These are phyloP conservation scores for Drosophila rufa DNA, from an alignment of 1,140 invertebrate genomes.

Conservation along the genomic window DNA sequence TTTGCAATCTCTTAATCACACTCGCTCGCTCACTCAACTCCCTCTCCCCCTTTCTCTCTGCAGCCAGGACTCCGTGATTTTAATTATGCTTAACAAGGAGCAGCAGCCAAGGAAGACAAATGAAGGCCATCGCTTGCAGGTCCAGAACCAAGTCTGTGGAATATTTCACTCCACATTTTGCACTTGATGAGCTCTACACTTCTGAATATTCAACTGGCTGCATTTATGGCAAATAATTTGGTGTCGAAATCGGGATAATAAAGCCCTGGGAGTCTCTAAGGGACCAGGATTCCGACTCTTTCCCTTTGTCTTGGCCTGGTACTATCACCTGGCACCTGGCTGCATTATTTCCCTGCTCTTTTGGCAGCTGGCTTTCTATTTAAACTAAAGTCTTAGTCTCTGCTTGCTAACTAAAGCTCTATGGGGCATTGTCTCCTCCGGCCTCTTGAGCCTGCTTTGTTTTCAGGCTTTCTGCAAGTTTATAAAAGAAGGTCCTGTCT, in stretches of 20 bases:
- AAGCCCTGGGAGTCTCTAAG: background rate
- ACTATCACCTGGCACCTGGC: background rate
- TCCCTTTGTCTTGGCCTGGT: background rate
- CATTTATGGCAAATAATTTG: background rate
- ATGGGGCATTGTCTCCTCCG: background rate
- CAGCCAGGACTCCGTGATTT: slow-evolving; percentile 39
- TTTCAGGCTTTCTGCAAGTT: background rate
- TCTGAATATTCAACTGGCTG: slow-evolving; percentile 14
- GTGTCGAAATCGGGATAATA: background rate
- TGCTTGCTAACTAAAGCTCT: background rate
- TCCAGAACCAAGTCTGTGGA: slow-evolving; percentile 1
- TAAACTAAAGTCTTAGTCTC: too few relatives aligned
- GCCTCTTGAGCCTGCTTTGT: background rate
- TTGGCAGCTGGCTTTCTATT: background rate
- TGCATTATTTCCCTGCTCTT: background rate
- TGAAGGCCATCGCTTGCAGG: slow-evolving; percentile 26
- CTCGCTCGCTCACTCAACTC: slow-evolving; percentile 15
- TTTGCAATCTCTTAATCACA: slow-evolving; percentile 47
- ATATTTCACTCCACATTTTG: slow-evolving; percentile 10
- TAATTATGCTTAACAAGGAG: slow-evolving; percentile 59
- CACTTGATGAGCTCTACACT: slow-evolving; percentile 8
- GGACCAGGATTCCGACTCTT: too few relatives aligned
- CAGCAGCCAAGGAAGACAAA: slow-evolving; percentile 33
- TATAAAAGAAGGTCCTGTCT: background rate
- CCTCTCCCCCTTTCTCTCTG: background rate